phyloP scores from a whole-genome alignment of 2,113 vertebrate genomes.

The Tragelaphus scriptus region DNA sequence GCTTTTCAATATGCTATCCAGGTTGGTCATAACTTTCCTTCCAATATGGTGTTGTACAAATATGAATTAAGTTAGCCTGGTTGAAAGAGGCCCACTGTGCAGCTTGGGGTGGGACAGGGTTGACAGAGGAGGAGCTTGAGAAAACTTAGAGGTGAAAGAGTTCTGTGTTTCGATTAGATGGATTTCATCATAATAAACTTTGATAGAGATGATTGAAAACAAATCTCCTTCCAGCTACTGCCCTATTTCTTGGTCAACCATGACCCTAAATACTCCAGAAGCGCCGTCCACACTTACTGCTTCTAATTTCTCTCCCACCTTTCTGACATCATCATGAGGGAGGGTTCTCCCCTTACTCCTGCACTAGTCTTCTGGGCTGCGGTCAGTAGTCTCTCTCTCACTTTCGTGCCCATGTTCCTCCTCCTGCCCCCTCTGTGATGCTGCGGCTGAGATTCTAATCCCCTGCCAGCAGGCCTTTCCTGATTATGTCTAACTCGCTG shows the following conservation, averaged over 20 bases:
- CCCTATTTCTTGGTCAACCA: not conserved
- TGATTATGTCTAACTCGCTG: not conserved
- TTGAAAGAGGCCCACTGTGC: not conserved
- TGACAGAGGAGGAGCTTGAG: not conserved
- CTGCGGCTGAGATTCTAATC: not conserved
- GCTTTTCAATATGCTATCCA: no score
- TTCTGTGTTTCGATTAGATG: not conserved
- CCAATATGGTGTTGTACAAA: not conserved
- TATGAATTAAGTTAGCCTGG: not conserved
- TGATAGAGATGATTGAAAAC: not conserved
- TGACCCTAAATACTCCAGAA: no score
- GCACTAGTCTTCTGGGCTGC: rapidly evolving
- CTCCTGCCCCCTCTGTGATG: not conserved
- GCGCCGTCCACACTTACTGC: no score
- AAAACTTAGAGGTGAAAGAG: not conserved
- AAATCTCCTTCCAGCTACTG: not conserved
- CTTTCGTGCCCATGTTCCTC: no score
- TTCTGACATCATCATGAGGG: not conserved
- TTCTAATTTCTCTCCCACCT: not conserved
- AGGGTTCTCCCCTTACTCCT: not conserved
- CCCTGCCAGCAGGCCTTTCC: not conserved
- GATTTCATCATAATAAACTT: not conserved
- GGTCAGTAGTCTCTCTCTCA: not conserved
- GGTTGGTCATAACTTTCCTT: no score
- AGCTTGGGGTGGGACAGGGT: not conserved